Evolutionary conservation across 2,888 invertebrate genomes (phyloP).

Genomic region (Leptothorax acervorum): DNA sequence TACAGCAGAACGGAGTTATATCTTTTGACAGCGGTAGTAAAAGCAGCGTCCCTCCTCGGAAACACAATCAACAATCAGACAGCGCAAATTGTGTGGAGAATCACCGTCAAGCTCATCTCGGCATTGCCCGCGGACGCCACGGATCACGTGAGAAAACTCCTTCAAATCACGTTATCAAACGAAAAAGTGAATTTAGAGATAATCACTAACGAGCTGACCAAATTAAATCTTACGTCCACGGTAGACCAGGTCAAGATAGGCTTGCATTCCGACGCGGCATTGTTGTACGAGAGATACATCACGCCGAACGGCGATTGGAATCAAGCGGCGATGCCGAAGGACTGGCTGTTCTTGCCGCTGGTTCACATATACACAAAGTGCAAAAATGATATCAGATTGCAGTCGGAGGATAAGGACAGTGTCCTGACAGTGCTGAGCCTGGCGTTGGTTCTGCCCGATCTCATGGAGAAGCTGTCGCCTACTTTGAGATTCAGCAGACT

Average conservation of each 20-base stretch:
- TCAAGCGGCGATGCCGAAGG: conserved; percentile 90
- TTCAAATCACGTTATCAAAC: conserved; percentile 77
- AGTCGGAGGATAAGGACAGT: conserved; percentile 69
- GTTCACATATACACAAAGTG: conserved; percentile 87
- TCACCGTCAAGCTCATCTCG: conserved; percentile 81
- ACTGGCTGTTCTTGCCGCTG: conserved; percentile 93
- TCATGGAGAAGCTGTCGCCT: conserved; percentile 77
- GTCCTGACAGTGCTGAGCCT: conserved; percentile 78
- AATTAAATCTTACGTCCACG: conserved; percentile 65
- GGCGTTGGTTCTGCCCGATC: conserved; percentile 79
- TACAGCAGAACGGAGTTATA: conserved; percentile 81
- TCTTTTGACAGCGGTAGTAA: conserved; percentile 76
- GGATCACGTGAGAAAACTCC: conserved; percentile 73
- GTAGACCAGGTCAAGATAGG: conserved; percentile 56
- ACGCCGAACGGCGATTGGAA: conserved; percentile 84
- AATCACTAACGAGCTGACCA: conserved; percentile 71
- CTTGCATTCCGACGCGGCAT: conserved; percentile 71
- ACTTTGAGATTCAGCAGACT: conserved; percentile 82
- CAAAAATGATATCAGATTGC: conserved; percentile 64
- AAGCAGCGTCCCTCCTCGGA: conserved; percentile 70
- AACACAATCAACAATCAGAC: conserved; percentile 62
- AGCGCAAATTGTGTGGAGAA: conserved; percentile 76
- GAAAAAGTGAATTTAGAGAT: conserved; percentile 76
- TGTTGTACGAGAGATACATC: conserved; percentile 78
- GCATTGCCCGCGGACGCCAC: conserved; percentile 80